Evolutionary conservation across 2,888 invertebrate genomes (phyloP).

Genomic region (Trichopria drosophilae): DNA sequence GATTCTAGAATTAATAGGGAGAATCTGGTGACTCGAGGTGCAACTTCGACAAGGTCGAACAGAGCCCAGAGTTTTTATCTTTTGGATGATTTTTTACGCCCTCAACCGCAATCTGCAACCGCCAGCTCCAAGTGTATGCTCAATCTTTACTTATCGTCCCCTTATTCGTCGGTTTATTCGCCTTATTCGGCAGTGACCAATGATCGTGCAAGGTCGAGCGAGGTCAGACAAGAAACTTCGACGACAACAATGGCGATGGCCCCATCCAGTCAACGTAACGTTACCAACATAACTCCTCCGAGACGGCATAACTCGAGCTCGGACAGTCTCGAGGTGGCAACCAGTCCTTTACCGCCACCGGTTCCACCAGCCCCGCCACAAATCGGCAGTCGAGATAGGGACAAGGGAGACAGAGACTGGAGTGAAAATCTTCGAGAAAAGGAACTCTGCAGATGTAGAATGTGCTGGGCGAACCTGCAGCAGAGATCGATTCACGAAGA

Average conservation of each 20-base stretch:
- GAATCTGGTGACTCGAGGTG: conserved; percentile 25
- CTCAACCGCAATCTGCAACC: conserved; percentile 45
- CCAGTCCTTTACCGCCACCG: conserved; percentile 58
- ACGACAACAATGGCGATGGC: not conserved
- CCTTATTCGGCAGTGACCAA: conserved; percentile 36
- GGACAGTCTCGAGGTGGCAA: conserved; percentile 55
- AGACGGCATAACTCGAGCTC: conserved; percentile 56
- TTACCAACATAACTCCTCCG: conserved; percentile 54
- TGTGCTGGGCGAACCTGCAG: conserved; percentile 53
- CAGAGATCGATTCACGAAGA: conserved; percentile 54
- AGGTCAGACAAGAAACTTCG: conserved; percentile 30
- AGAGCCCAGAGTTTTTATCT: conserved; percentile 60
- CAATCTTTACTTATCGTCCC: conserved; percentile 54
- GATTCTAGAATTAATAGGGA: conserved; percentile 26
- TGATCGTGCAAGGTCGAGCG: conserved; percentile 38
- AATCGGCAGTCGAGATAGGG: conserved; percentile 41
- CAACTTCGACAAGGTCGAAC: conserved; percentile 47
- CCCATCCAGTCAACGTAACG: conserved; percentile 29
- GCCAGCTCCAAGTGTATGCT: conserved; percentile 45
- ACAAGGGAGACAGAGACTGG: conserved; percentile 36
- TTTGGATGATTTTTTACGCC: conserved; percentile 59
- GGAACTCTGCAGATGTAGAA: conserved; percentile 53
- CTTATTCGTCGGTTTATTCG: conserved; percentile 30
- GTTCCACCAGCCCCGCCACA: conserved; percentile 60
- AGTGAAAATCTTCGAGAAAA: conserved; percentile 47